Conservation (phyloP, 2,888 invertebrate species). For the Mesoligia furuncula region DNA sequence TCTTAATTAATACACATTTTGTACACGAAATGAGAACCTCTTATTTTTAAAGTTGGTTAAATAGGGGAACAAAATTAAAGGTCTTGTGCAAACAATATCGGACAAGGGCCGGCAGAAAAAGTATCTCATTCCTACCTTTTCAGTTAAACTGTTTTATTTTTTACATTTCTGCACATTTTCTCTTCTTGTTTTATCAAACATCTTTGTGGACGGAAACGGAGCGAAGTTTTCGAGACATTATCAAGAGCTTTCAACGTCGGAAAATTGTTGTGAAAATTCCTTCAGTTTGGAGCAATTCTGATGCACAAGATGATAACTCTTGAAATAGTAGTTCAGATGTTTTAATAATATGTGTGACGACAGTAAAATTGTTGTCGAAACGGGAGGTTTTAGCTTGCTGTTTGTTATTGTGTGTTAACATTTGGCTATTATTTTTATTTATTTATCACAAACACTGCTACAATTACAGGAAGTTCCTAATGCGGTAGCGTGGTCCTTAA, state of each 20-base stretch:
- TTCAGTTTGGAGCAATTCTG: slow-evolving; percentile 72
- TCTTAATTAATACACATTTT: not conserved
- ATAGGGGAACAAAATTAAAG: not conserved
- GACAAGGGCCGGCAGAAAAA: too few species aligned
- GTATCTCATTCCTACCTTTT: not conserved
- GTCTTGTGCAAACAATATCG: not conserved
- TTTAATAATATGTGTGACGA: not conserved
- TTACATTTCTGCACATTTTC: not conserved
- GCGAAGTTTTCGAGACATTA: slow-evolving; percentile 74
- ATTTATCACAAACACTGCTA: too few species aligned
- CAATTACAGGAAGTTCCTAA: too few species aligned
- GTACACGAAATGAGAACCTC: not conserved
- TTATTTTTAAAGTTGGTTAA: not conserved
- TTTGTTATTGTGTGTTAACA: too few species aligned
- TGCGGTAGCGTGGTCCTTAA: too few species aligned
- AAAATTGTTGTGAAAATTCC: slow-evolving; percentile 75
- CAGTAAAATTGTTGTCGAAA: not conserved
- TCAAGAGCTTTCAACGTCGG: slow-evolving; percentile 75
- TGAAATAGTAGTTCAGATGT: slow-evolving; percentile 30
- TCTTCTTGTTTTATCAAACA: slow-evolving; percentile 3
- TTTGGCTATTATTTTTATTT: too few species aligned
- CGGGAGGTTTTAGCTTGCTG: not conserved
- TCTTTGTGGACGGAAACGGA: slow-evolving; percentile 58
- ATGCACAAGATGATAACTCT: slow-evolving; percentile 36
- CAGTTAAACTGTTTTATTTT: too few species aligned